phyloP scores from a whole-genome alignment of 1,140 invertebrate species.

The Saccostrea glomerata region DNA sequence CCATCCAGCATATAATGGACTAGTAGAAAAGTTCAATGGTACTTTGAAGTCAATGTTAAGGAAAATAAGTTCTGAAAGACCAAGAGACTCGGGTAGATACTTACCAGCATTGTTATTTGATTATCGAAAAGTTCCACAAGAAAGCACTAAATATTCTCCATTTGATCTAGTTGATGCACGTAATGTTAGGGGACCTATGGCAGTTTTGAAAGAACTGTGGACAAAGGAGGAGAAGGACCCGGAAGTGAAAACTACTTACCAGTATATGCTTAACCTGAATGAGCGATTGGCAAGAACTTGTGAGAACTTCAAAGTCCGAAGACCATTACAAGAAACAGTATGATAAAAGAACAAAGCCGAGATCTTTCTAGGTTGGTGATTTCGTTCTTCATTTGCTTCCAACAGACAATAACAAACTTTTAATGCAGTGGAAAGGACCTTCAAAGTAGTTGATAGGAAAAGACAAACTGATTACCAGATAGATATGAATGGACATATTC shows the following conservation, averaged over 20 bases:
- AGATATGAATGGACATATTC: neutral
- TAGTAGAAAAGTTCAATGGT: no score
- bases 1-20: no score
- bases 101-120: slow-evolving; percentile 57
- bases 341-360: slow-evolving; percentile 44
- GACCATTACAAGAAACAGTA: neutral
- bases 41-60: no score
- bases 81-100: slow-evolving; percentile 61
- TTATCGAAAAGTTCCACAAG: slow-evolving; percentile 59
- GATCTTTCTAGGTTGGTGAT: slow-evolving; percentile 45
- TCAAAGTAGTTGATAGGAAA: neutral
- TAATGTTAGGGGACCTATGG: slow-evolving; percentile 62
- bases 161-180: slow-evolving; percentile 69
- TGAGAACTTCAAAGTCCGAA: slow-evolving; percentile 37
- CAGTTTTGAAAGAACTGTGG: slow-evolving; percentile 60
- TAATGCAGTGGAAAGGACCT: slow-evolving; percentile 22
- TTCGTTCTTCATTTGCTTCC: neutral
- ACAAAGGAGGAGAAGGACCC: slow-evolving; percentile 10
- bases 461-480: neutral
- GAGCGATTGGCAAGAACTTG: slow-evolving; percentile 54
- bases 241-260: slow-evolving; percentile 52
- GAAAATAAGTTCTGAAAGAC: slow-evolving; percentile 32
- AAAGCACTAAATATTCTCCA: slow-evolving; percentile 61
- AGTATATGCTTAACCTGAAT: slow-evolving; percentile 60
- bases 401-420: no score